Evolutionary conservation across 2,113 vertebrate species (phyloP).

Genomic region (Craseonycteris thonglongyai): DNA sequence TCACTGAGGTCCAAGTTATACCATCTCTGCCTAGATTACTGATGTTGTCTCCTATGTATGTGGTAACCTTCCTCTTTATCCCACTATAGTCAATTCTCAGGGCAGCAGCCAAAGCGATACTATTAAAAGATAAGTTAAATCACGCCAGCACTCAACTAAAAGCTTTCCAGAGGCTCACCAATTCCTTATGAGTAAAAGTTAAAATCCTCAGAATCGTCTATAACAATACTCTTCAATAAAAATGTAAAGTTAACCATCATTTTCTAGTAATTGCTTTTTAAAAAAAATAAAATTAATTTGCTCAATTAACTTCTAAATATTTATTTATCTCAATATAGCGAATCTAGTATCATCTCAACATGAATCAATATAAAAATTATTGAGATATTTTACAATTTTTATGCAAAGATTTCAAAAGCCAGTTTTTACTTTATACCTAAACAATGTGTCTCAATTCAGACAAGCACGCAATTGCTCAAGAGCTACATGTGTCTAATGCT

Average conservation of each 20-base stretch:
- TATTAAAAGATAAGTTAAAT: not conserved
- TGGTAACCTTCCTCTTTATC: not conserved
- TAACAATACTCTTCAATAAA: not conserved
- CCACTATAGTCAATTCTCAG: not conserved
- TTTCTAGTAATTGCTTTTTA: not conserved
- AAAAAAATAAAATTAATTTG: not conserved
- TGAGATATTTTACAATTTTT: not conserved
- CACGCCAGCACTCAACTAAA: too few species aligned
- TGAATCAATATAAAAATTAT: too few species aligned
- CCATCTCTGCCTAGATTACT: not conserved
- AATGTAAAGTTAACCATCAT: not conserved
- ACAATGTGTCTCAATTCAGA: not conserved
- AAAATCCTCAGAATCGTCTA: not conserved
- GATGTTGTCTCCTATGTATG: not conserved
- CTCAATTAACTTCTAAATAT: not conserved
- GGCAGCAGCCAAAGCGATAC: not conserved
- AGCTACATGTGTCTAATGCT: not conserved
- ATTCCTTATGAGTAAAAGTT: not conserved
- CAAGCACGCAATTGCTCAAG: not conserved
- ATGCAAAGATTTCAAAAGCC: too few species aligned
- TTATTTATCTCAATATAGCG: not conserved
- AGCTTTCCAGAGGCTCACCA: not conserved
- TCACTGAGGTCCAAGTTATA: not conserved
- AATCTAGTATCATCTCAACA: too few species aligned
- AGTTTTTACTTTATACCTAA: not conserved